These are phyloP conservation scores for Amphipoea oculea DNA, from an alignment of 2,888 invertebrate species.

Conservation along the genomic window DNA sequence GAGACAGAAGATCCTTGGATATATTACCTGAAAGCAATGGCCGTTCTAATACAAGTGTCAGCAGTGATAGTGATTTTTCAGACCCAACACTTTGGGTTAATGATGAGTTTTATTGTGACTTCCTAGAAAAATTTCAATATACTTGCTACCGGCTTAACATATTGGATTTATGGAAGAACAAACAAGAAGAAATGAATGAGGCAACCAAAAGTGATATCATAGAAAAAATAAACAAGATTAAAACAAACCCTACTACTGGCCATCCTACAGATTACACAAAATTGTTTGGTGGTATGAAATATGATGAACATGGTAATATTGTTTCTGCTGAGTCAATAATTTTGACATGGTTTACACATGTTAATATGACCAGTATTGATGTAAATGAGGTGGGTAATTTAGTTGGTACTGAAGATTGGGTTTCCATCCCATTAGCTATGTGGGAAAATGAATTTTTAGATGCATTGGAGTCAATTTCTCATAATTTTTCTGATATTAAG, in stretches of 20 bases:
- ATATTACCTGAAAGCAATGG: conserved; percentile 58
- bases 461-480: conserved; percentile 80
- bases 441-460: conserved; percentile 92
- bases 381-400: conserved; percentile 92
- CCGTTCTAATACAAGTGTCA: conserved; percentile 62
- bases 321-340: conserved; percentile 91
- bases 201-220: conserved; percentile 92
- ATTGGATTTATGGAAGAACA: conserved; percentile 93
- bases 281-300: conserved; percentile 91
- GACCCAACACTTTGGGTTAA: conserved; percentile 91
- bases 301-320: conserved; percentile 91
- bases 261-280: conserved; percentile 92
- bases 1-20: conserved; percentile 75
- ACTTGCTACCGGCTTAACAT: conserved; percentile 92
- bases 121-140: conserved; percentile 91
- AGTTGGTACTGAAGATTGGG: conserved; percentile 94
- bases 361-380: conserved; percentile 93
- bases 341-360: conserved; percentile 91
- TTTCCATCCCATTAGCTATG: conserved; percentile 89
- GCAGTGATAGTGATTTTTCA: conserved; percentile 78
- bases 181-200: conserved; percentile 87
- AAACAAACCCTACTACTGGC: conserved; percentile 92
- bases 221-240: conserved; percentile 90
- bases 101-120: conserved; percentile 91
- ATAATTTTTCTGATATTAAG: conserved; percentile 78